Conservation (phyloP, 1,140 invertebrate genomes). For the Cotesia glomerata region DNA sequence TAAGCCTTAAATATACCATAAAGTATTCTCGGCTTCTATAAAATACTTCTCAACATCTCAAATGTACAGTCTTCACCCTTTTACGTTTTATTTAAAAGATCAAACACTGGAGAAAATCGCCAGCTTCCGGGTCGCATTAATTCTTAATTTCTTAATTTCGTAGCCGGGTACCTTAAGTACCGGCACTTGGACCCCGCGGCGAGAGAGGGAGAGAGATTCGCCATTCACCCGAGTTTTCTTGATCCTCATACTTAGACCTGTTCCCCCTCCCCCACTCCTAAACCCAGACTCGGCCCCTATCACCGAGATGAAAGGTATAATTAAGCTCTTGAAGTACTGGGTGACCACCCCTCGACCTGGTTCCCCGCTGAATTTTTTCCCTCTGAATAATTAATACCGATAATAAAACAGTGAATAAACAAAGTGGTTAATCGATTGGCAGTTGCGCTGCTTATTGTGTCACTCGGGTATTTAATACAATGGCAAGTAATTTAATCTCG, state of each 20-base stretch:
- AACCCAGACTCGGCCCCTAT: too few relatives aligned
- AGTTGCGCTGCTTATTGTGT: too few relatives aligned
- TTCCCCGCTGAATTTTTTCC: not conserved
- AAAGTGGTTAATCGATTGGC: too few relatives aligned
- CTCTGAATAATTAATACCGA: too few relatives aligned
- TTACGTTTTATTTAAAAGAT: constrained; percentile 4
- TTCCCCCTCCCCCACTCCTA: too few relatives aligned
- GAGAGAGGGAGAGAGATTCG: constrained; percentile 5
- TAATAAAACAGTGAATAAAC: too few relatives aligned
- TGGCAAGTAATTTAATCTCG: too few relatives aligned
- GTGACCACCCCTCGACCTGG: not conserved
- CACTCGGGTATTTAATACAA: too few relatives aligned
- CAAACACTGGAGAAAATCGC: constrained; percentile 31
- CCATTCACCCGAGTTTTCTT: not conserved
- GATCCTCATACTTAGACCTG: too few relatives aligned
- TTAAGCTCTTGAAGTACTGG: constrained; percentile 16
- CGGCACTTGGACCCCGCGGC: constrained; percentile 42
- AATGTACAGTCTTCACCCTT: not conserved
- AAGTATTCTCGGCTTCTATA: too few relatives aligned
- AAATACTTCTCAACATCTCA: not conserved
- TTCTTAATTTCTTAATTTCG: constrained; percentile 60
- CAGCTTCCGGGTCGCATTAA: constrained; percentile 48
- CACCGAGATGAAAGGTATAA: constrained; percentile 14
- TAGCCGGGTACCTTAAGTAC: constrained; percentile 46
- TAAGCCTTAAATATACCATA: too few relatives aligned